A percentile compares a stretch with the other conserved stretches of the same genome.
These are phyloP conservation scores for Ptilodon capucinus DNA, from an alignment of 2,888 invertebrate genomes.

Conservation along the genomic window DNA sequence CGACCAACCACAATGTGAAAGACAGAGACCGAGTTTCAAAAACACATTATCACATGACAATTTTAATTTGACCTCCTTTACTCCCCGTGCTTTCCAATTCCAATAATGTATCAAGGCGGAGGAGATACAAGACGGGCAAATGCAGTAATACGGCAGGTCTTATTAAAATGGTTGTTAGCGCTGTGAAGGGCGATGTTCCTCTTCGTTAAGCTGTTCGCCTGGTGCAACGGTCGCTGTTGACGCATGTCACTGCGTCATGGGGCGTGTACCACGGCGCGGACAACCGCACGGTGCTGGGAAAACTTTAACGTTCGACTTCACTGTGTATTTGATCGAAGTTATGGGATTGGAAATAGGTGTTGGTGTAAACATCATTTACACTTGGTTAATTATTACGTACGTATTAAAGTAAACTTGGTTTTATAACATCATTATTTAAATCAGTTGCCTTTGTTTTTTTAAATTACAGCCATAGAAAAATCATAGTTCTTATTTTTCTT, in stretches of 20 bases:
- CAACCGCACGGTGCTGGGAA: background rate
- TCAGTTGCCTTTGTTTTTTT: no score
- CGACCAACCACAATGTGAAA: slow-evolving; percentile 24
- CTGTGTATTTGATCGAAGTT: background rate
- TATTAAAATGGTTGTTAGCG: slow-evolving; percentile 14
- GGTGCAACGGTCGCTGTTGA: slow-evolving; percentile 71
- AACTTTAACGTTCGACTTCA: background rate
- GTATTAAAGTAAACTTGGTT: no score
- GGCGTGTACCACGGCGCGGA: slow-evolving; percentile 58
- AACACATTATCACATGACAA: slow-evolving; percentile 28
- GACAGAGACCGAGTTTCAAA: slow-evolving; percentile 45
- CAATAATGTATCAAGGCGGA: slow-evolving; percentile 13
- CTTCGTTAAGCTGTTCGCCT: slow-evolving; percentile 55
- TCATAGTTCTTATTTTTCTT: no score
- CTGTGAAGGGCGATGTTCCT: slow-evolving; percentile 49
- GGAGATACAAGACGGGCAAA: slow-evolving; percentile 17
- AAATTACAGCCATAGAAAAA: no score
- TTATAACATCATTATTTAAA: no score
- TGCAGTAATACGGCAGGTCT: slow-evolving; percentile 20
- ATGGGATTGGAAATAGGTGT: background rate
- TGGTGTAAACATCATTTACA: no score
- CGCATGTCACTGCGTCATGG: slow-evolving; percentile 79
- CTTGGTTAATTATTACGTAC: no score
- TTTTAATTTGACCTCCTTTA: slow-evolving; percentile 32
- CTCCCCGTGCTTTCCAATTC: slow-evolving; percentile 13